phyloP scores from a whole-genome alignment of 64 coral and sea anemone species.

The Anthopleura sola region DNA sequence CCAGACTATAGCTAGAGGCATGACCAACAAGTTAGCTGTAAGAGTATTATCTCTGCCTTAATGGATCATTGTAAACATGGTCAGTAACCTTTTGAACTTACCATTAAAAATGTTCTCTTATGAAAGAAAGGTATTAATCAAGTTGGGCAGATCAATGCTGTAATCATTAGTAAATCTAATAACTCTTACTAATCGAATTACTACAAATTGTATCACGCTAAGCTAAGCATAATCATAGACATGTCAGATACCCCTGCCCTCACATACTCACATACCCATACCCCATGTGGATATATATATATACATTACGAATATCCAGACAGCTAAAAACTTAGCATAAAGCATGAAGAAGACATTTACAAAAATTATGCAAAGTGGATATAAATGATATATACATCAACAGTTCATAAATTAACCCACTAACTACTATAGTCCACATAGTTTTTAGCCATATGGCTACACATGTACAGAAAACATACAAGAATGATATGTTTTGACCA shows the following conservation, averaged over 20 bases:
- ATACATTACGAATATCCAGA: background rate
- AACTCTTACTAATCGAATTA: background rate
- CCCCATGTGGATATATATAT: too few relatives aligned
- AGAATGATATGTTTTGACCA: background rate
- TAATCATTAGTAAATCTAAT: constrained; percentile 3
- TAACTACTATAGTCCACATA: too few relatives aligned
- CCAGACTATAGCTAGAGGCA: too few relatives aligned
- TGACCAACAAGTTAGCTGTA: background rate
- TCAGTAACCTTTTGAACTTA: background rate
- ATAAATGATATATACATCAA: background rate
- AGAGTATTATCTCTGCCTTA: background rate
- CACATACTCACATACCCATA: too few relatives aligned
- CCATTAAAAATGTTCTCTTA: background rate
- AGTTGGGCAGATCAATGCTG: background rate
- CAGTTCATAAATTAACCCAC: background rate
- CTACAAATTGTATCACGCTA: background rate
- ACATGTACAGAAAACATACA: background rate
- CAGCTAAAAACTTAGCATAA: background rate
- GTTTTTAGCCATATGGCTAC: too few relatives aligned
- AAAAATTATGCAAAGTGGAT: too few relatives aligned
- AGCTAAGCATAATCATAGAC: background rate
- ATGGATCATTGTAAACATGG: background rate
- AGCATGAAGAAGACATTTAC: background rate
- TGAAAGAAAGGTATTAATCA: background rate
- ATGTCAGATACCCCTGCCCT: too few relatives aligned